Evolutionary conservation across 2,888 invertebrate species (phyloP).

Genomic region (Diarsia mendica): DNA sequence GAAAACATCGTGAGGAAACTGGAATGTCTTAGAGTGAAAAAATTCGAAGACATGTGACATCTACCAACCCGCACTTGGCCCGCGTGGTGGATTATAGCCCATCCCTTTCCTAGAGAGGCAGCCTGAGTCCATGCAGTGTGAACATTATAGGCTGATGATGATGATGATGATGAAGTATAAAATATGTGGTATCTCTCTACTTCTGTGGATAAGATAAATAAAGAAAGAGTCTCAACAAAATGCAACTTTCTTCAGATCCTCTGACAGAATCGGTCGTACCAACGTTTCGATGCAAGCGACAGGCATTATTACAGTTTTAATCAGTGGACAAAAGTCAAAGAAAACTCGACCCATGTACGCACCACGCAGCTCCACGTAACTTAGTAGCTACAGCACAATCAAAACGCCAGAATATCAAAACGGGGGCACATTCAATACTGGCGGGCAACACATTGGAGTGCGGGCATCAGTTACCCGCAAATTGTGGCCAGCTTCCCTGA

Average conservation of each 20-base stretch:
- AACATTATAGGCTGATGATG: too few species aligned
- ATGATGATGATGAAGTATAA: too few species aligned
- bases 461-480: constrained; percentile 66
- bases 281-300: background rate
- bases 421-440: constrained; percentile 27
- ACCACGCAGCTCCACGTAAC: background rate
- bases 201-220: background rate
- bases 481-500: constrained; percentile 69
- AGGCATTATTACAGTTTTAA: background rate
- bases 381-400: constrained; percentile 14
- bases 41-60: too few species aligned
- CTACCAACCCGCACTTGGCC: too few species aligned
- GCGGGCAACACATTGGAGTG: constrained; percentile 29
- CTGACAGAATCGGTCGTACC: background rate
- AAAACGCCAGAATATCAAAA: constrained; percentile 47
- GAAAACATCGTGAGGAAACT: too few species aligned
- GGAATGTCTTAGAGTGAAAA: too few species aligned
- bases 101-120: too few species aligned
- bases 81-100: too few species aligned
- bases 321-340: background rate
- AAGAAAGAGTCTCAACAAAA: background rate
- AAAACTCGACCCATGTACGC: background rate
- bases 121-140: too few species aligned
- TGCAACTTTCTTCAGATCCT: background rate
- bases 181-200: background rate